These are phyloP conservation scores for Temnothorax rugatulus DNA, from an alignment of 2,888 invertebrate genomes.

Conservation along the genomic window DNA sequence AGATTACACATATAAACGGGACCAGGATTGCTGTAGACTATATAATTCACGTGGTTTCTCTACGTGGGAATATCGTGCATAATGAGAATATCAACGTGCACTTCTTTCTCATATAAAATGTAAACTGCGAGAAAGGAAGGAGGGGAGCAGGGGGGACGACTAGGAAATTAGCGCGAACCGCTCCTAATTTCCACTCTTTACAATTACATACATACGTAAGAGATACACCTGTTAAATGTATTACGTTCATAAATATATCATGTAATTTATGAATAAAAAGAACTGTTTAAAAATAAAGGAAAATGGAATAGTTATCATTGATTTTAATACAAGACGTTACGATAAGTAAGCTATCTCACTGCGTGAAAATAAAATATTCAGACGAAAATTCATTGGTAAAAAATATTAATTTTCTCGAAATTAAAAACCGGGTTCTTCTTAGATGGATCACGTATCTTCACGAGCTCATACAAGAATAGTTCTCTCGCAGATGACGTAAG, in stretches of 20 bases:
- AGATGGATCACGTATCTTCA: background rate
- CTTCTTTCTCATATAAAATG: constrained; percentile 14
- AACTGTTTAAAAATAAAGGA: background rate
- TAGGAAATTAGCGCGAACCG: constrained; percentile 8
- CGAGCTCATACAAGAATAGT: background rate
- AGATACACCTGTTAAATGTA: background rate
- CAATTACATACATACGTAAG: background rate
- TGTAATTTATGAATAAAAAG: constrained; percentile 7
- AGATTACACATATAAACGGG: constrained; percentile 38
- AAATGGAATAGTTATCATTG: background rate
- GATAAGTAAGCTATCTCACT: background rate
- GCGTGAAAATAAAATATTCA: background rate
- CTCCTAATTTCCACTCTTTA: background rate
- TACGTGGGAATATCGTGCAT: constrained; percentile 23
- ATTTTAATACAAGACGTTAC: background rate
- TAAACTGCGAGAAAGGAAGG: background rate
- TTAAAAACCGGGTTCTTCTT: background rate
- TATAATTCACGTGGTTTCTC: constrained; percentile 34
- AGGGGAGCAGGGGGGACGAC: background rate
- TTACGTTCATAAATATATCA: background rate
- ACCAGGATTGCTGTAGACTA: constrained; percentile 11
- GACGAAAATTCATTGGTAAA: background rate
- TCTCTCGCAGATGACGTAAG: background rate
- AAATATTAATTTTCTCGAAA: background rate
- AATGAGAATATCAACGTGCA: constrained; percentile 26